phyloP scores from a whole-genome alignment of 2,888 invertebrate species.

The Torymus aiolomorphi region DNA sequence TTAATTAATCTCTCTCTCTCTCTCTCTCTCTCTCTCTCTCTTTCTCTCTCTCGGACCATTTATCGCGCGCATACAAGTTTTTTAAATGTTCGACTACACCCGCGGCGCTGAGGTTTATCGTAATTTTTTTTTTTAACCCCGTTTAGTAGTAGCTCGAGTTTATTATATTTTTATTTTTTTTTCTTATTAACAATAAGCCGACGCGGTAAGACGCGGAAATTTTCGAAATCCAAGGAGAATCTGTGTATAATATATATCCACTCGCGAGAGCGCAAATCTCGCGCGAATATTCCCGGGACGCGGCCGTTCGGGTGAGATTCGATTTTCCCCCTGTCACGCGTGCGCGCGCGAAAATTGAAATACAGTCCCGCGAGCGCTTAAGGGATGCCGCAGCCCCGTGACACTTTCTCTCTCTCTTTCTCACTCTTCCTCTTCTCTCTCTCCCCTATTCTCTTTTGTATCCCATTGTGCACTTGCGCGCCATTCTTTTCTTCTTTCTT shows the following conservation, averaged over 20 bases:
- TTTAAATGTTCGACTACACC: neutral
- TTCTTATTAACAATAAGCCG: too few relatives aligned
- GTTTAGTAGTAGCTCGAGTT: neutral
- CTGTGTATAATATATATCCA: too few relatives aligned
- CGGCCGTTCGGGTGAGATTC: slow-evolving; percentile 57
- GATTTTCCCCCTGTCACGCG: slow-evolving; percentile 58
- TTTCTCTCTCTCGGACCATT: slow-evolving; percentile 2
- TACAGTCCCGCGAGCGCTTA: slow-evolving; percentile 61
- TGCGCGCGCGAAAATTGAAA: slow-evolving; percentile 66
- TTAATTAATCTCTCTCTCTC: slow-evolving; percentile 60
- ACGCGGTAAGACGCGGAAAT: neutral
- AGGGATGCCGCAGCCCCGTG: slow-evolving; percentile 45
- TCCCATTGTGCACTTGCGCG: neutral
- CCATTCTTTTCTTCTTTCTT: neutral
- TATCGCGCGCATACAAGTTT: slow-evolving; percentile 8
- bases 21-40: neutral
- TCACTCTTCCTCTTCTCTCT: neutral
- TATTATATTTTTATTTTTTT: neutral
- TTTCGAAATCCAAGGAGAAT: slow-evolving; percentile 24
- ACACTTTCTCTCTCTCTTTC: neutral
- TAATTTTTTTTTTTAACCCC: neutral
- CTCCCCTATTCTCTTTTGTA: neutral
- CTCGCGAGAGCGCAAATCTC: slow-evolving; percentile 21
- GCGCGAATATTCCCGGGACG: slow-evolving; percentile 21
- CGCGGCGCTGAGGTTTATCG: slow-evolving; percentile 8